A percentile compares a stretch with the other conserved stretches of the same genome.
phyloP scores from a whole-genome alignment of 2,888 invertebrate genomes.

The Dromius quadrimaculatus region DNA sequence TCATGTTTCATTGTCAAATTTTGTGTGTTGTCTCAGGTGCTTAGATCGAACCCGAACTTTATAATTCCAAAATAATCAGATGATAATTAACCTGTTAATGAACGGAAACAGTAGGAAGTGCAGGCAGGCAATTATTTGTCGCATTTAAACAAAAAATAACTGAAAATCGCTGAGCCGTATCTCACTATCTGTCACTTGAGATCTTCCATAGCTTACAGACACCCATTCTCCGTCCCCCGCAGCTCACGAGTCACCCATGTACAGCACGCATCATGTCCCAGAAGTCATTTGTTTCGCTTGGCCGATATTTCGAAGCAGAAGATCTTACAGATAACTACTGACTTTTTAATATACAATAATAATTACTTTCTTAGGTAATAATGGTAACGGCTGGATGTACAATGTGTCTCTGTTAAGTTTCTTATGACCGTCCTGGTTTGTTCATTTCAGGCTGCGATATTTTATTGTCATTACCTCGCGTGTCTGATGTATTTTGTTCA shows the following conservation, averaged over 20 bases:
- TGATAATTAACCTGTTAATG: constrained; percentile 37
- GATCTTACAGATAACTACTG: constrained; percentile 57
- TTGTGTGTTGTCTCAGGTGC: neutral
- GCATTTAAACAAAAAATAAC: constrained; percentile 49
- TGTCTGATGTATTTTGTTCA: constrained; percentile 1
- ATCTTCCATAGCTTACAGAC: constrained; percentile 37
- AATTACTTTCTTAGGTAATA: constrained; percentile 58
- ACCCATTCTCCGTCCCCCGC: constrained; percentile 3
- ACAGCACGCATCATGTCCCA: constrained; percentile 47
- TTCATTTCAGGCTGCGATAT: constrained; percentile 12
- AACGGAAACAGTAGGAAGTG: constrained; percentile 45
- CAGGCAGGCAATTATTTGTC: constrained; percentile 37
- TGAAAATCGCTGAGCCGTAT: constrained; percentile 49
- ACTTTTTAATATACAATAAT: constrained; percentile 61
- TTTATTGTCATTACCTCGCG: neutral
- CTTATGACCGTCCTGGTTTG: constrained; percentile 7
- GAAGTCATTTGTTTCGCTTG: constrained; percentile 61
- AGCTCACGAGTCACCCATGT: constrained; percentile 52
- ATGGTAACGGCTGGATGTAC: constrained; percentile 50
- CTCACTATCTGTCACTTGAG: constrained; percentile 49
- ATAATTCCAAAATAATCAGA: constrained; percentile 12
- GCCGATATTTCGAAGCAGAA: constrained; percentile 58
- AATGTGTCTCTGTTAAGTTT: constrained; percentile 27
- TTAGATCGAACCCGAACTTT: constrained; percentile 3
- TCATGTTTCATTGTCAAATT: neutral